These are phyloP conservation scores for Ligdia adustata DNA, from an alignment of 2,888 invertebrate species.

Conservation along the genomic window DNA sequence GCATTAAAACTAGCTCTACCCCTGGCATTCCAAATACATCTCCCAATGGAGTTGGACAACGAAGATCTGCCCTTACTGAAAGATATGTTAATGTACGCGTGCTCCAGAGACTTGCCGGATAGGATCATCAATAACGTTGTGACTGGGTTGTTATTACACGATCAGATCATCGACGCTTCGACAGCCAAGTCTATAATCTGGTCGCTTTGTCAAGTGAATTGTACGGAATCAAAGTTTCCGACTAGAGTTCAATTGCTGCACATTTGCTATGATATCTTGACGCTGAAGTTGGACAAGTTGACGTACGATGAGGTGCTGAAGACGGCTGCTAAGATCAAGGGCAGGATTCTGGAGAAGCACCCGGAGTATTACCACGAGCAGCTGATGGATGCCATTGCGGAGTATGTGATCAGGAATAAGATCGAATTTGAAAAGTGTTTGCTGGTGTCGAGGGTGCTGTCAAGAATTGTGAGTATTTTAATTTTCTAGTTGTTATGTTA, in stretches of 20 bases:
- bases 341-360: slow-evolving; percentile 69
- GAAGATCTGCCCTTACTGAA: slow-evolving; percentile 76
- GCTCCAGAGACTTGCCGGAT: slow-evolving; percentile 75
- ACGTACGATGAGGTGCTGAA: slow-evolving; percentile 76
- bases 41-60: slow-evolving; percentile 83
- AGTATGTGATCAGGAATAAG: slow-evolving; percentile 77
- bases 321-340: slow-evolving; percentile 75
- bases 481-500: not conserved
- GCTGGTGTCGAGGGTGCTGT: slow-evolving; percentile 78
- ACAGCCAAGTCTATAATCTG: slow-evolving; percentile 81
- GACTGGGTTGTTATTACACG: slow-evolving; percentile 73
- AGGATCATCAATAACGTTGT: slow-evolving; percentile 80
- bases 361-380: slow-evolving; percentile 85
- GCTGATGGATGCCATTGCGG: slow-evolving; percentile 82
- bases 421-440: slow-evolving; percentile 77
- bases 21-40: slow-evolving; percentile 86
- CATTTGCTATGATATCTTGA: slow-evolving; percentile 76
- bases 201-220: slow-evolving; percentile 80
- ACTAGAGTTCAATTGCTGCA: slow-evolving; percentile 78
- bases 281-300: slow-evolving; percentile 67
- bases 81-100: slow-evolving; percentile 82
- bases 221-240: slow-evolving; percentile 60
- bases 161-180: slow-evolving; percentile 67
- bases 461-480: slow-evolving; percentile 80
- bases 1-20: slow-evolving; percentile 87